These are phyloP conservation scores for Melitaea athalia DNA, from an alignment of 2,888 invertebrate genomes.

Conservation along the genomic window DNA sequence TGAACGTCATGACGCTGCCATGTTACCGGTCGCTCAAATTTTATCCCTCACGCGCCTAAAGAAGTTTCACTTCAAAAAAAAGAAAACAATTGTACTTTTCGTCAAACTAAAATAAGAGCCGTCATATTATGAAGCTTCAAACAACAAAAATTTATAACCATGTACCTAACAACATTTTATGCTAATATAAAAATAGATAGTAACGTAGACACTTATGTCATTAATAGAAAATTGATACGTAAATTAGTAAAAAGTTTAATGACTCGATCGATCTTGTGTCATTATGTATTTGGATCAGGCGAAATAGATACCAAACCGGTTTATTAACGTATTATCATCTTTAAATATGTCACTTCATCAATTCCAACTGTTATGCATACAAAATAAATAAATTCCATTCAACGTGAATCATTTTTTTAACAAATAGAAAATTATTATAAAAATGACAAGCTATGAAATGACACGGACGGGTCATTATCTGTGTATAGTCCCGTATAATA, in stretches of 20 bases:
- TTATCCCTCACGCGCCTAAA: too few relatives aligned
- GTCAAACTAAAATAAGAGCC: too few relatives aligned
- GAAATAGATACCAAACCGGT: slow-evolving; percentile 31
- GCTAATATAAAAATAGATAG: background rate
- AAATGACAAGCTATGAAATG: slow-evolving; percentile 22
- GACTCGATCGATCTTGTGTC: slow-evolving; percentile 26
- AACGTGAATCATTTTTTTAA: slow-evolving; percentile 14
- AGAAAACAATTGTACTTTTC: too few relatives aligned
- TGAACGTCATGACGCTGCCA: too few relatives aligned
- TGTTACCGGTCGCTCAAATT: too few relatives aligned
- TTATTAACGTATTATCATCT: slow-evolving; percentile 23
- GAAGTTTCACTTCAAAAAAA: too few relatives aligned
- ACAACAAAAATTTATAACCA: too few relatives aligned
- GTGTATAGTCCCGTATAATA: slow-evolving; percentile 12
- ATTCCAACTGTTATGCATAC: slow-evolving; percentile 13
- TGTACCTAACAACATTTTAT: too few relatives aligned
- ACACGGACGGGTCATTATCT: slow-evolving; percentile 25
- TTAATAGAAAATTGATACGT: slow-evolving; percentile 16
- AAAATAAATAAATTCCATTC: slow-evolving; percentile 15
- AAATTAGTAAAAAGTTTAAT: slow-evolving; percentile 27
- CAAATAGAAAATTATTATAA: slow-evolving; percentile 9
- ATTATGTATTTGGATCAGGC: slow-evolving; percentile 35
- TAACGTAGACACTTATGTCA: background rate
- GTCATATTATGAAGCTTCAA: too few relatives aligned
- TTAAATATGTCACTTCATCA: slow-evolving; percentile 20